Percentiles rank a stretch among this genome's conserved stretches.
These are phyloP conservation scores for Danio rerio DNA, from an alignment of 2,113 vertebrate genomes.

Conservation along the genomic window DNA sequence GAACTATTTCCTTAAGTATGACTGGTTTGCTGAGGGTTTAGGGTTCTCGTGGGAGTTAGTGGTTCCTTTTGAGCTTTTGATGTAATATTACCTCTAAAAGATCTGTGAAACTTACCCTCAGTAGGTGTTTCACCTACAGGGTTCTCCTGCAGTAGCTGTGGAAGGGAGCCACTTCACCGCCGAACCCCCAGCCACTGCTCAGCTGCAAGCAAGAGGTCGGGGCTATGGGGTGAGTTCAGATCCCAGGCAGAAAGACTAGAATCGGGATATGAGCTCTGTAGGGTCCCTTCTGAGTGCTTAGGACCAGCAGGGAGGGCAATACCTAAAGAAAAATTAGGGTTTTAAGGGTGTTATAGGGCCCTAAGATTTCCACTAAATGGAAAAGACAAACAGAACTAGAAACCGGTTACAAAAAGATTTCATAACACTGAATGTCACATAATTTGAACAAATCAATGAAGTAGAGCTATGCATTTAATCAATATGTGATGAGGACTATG, in stretches of 20 bases:
- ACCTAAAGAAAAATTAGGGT: slow-evolving; percentile 37
- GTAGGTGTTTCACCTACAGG: slow-evolving; percentile 72
- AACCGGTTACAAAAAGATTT: too few species aligned
- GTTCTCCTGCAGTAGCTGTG: slow-evolving; percentile 65
- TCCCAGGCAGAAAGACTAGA: slow-evolving; percentile 66
- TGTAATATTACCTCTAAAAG: slow-evolving; percentile 57
- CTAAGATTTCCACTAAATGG: too few species aligned
- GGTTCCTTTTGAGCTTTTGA: slow-evolving; percentile 48
- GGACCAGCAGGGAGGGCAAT: slow-evolving; percentile 52
- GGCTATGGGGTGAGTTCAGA: slow-evolving; percentile 71
- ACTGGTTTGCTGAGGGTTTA: neutral
- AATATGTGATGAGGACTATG: too few species aligned
- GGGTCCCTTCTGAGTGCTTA: slow-evolving; percentile 57
- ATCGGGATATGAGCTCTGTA: slow-evolving; percentile 70
- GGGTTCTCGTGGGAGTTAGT: neutral
- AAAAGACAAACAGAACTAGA: too few species aligned
- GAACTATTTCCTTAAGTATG: too few species aligned
- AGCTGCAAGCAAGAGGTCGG: slow-evolving; percentile 69
- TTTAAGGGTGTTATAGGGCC: too few species aligned
- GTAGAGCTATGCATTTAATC: too few species aligned
- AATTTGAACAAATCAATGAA: too few species aligned
- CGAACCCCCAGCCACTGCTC: slow-evolving; percentile 48
- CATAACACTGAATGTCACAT: too few species aligned
- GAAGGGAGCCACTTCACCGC: slow-evolving; percentile 63
- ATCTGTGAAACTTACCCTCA: slow-evolving; percentile 63